Evolutionary conservation across 2,888 invertebrate genomes (phyloP), one percentile per base, ranked within the genome.

Genomic region (Danaus chrysippus): DNA sequence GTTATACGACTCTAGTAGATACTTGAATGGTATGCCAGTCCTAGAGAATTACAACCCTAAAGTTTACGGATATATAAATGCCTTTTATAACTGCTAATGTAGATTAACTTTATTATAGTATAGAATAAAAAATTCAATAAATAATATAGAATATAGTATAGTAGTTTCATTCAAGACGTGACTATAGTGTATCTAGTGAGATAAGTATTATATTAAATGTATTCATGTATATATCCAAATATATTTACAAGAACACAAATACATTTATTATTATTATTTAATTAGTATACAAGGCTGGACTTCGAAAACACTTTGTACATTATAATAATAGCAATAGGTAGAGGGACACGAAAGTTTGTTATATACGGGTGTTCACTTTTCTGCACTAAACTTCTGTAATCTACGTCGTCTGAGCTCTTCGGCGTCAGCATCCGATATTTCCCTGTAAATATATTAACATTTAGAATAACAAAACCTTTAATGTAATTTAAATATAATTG

Each of bases 11-110:
- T 88, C 91, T 59, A 94, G 95, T 74, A 81, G 89, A 64, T 95
- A 95, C 79, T 87, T 92, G 64, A 76, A 89, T 56, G 95, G 95
- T 44, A 91, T 87, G 76, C 94, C 97, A 52, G 82, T 88, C 17
- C 82, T 96, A 63, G 92, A 93, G 66, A 95, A 94, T 54, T 98
- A 96, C 76, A 96, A 97, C 81, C 93, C 93, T 56, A 92, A 94
- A 72, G 95, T 97, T 41, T 94, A 97, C 74, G 93, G 94, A 68
- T 94, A 94, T 75, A 91, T 98, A 61, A 90, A 95, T 71, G 95
- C 96, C 46, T 94, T 98, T 86, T 97, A 97, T 87, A 93, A 93
- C 76, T 95, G 93, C 84, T 90, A 88, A 78, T 61, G 49, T 17
- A 17, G 15, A 17, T 49, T 49, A 70, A 58, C 63, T 52, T 61